Evolutionary conservation across 2,113 vertebrate species (phyloP), one percentile per base, ranked within the genome.

Genomic region (Limnothrissa miodon): DNA sequence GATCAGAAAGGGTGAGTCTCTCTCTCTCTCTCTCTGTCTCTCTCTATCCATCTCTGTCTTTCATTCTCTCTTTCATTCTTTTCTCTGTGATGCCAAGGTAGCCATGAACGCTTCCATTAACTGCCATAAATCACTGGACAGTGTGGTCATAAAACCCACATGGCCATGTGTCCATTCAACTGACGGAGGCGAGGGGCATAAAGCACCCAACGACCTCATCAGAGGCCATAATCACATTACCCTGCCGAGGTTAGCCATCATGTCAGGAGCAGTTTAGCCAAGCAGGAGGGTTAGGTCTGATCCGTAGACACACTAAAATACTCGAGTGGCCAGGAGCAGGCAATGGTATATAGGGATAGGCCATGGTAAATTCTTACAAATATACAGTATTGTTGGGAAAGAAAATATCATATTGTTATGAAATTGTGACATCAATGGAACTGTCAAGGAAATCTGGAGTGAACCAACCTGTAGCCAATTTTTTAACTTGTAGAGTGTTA

Each of bases 21-120:
- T 66, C 59, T 66, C 59, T 66, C n/a, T 66, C n/a, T 66, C 6
- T 29, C 59, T 66, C n/a, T 82, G 23, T 66, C 59, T 66, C 59
- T 66, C 59, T 29, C 21, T 66, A 5, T 66, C 59, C n/a, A n/a
- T 66, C 25, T 66, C n/a, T 66, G 25, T 66, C 59, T 66, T n/a
- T 66, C n/a, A 29, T 1, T 29, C 59, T 66, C n/a, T 82, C 39
- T 66, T n/a, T 66, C 59, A 29, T n/a, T 29, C 21, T 66, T n/a
- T n/a, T 29, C 59, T 66, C 3, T 66, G n/a, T 66, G 59, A 66
- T 66, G n/a, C 8, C 59, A 66, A 66, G n/a, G 59, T 10, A 66
- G 59, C 59, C 59, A 66, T 66, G 33, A 66, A 66, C 59, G 11
- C 25, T 66, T 66, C 13, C 59, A 66, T 66, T 66, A 66, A 66